Percentiles rank a stretch among this genome's conserved stretches.
These are phyloP conservation scores for Picathartes gymnocephalus DNA, from an alignment of 2,113 vertebrate species.

Conservation along the genomic window DNA sequence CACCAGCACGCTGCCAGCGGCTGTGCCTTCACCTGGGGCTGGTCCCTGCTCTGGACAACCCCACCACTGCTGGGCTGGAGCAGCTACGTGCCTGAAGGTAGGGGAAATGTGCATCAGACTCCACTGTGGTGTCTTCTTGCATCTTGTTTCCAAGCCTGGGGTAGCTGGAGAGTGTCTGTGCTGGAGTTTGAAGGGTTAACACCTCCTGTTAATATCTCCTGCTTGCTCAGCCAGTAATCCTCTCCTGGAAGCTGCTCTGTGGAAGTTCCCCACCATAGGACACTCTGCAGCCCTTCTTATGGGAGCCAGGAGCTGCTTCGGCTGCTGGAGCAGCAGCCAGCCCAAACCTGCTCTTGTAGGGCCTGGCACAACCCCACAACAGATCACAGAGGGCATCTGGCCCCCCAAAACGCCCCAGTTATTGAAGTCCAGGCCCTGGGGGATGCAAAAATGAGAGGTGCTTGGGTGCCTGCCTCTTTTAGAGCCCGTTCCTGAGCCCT, in stretches of 20 bases:
- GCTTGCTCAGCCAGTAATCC: not conserved
- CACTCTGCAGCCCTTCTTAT: rapidly evolving
- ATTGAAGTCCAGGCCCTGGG: not conserved
- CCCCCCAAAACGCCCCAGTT: rapidly evolving
- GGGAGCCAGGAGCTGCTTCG: not conserved
- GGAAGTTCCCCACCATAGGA: not conserved
- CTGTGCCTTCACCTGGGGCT: conserved; percentile 65
- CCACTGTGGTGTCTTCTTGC: rapidly evolving
- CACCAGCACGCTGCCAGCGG: conserved; percentile 34
- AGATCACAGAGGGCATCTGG: no score
- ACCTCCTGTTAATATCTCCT: not conserved
- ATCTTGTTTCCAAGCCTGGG: rapidly evolving
- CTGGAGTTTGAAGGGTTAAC: not conserved
- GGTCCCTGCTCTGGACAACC: conserved; percentile 60
- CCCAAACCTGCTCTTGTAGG: not conserved
- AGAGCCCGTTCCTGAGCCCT: not conserved
- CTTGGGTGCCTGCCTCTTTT: rapidly evolving
- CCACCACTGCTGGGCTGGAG: conserved; percentile 68
- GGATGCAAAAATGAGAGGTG: not conserved
- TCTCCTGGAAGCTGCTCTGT: not conserved
- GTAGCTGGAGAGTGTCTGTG: not conserved
- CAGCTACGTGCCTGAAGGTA: conserved; percentile 72
- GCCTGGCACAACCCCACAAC: rapidly evolving
- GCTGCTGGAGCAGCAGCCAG: not conserved
- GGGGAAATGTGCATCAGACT: not conserved